phyloP scores from a whole-genome alignment of 2,113 vertebrate genomes.

The Tretioscincus oriximinensis region DNA sequence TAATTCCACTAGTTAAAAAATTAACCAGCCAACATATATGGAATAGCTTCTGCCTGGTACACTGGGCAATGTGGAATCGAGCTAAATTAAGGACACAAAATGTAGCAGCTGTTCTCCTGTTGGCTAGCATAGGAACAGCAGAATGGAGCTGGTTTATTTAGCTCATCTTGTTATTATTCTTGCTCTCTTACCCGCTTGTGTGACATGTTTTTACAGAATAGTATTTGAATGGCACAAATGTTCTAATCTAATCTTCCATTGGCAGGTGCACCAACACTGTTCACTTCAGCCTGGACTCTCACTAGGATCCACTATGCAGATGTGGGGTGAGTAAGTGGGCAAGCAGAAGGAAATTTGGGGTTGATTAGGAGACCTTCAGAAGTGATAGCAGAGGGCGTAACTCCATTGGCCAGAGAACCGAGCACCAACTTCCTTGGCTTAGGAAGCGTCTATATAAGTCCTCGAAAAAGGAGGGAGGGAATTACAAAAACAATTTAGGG shows the following conservation, averaged over 20 bases:
- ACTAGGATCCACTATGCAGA: slow-evolving; percentile 81
- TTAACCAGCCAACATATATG: too few species aligned
- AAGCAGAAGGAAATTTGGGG: background rate
- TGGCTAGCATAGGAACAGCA: too few species aligned
- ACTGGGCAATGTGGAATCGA: background rate
- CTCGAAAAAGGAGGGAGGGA: too few species aligned
- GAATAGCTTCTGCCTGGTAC: background rate
- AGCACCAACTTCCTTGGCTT: background rate
- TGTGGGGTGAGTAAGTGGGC: slow-evolving; percentile 85
- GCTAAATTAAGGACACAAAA: background rate
- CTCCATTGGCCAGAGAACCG: background rate
- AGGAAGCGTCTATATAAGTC: too few species aligned
- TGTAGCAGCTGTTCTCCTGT: too few species aligned
- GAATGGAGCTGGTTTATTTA: background rate
- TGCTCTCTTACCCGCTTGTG: background rate
- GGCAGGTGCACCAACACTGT: slow-evolving; percentile 85
- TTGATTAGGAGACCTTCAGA: background rate
- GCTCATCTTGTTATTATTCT: background rate
- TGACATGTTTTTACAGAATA: background rate
- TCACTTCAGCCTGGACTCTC: slow-evolving; percentile 87
- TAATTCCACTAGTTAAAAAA: too few species aligned
- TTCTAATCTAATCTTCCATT: slow-evolving; percentile 21
- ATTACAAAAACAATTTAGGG: too few species aligned
- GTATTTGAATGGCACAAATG: background rate
- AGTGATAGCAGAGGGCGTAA: background rate